These are phyloP conservation scores for Dipus sagitta DNA, from an alignment of 2,797 vertebrate species.

Conservation along the genomic window DNA sequence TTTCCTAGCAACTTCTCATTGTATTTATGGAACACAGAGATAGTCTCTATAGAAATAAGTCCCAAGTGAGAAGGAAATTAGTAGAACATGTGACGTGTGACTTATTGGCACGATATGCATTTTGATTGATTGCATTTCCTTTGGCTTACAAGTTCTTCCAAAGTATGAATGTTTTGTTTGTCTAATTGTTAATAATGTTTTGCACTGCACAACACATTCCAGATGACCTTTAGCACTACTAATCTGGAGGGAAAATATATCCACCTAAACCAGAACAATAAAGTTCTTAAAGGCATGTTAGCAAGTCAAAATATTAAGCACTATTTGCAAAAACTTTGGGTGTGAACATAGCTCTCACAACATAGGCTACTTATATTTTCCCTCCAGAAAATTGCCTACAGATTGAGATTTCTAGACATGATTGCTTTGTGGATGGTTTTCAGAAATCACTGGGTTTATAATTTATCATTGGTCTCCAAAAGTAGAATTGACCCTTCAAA, in stretches of 20 bases:
- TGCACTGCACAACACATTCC: neutral
- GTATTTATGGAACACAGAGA: slow-evolving; percentile 76
- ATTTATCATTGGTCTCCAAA: slow-evolving; percentile 19
- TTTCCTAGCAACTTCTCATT: slow-evolving; percentile 75
- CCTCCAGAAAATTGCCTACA: neutral
- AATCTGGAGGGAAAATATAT: slow-evolving; percentile 36
- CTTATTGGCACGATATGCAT: slow-evolving; percentile 38
- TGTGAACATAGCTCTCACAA: neutral
- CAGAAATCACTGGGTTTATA: slow-evolving; percentile 30
- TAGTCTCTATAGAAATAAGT: slow-evolving; percentile 75
- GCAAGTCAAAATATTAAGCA: slow-evolving; percentile 12
- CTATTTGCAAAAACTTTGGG: neutral
- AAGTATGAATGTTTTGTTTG: slow-evolving; percentile 57
- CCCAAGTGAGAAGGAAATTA: slow-evolving; percentile 57
- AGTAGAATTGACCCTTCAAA: slow-evolving; percentile 10
- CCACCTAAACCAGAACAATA: slow-evolving; percentile 11
- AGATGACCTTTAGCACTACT: slow-evolving; percentile 46
- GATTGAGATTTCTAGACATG: neutral
- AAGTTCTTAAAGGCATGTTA: slow-evolving; percentile 16
- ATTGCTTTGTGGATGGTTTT: neutral
- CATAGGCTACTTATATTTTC: neutral
- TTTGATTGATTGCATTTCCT: slow-evolving; percentile 65
- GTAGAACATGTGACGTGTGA: slow-evolving; percentile 26
- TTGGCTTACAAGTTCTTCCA: slow-evolving; percentile 62
- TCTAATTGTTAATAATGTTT: slow-evolving; percentile 40